Evolutionary conservation across 1,140 invertebrate species (phyloP).

Genomic region (Zophobas morio): DNA sequence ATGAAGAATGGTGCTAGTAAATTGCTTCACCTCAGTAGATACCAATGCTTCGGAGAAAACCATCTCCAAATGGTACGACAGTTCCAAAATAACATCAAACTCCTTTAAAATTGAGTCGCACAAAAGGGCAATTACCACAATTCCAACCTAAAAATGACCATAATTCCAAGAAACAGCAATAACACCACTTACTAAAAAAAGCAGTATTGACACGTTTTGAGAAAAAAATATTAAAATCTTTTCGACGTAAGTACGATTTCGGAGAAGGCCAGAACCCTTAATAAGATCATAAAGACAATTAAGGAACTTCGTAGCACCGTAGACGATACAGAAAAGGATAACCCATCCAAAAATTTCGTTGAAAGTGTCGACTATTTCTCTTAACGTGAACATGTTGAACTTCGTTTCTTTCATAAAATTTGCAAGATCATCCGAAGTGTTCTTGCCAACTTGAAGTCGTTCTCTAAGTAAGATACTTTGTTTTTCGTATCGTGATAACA

Average conservation of each 20-base stretch:
- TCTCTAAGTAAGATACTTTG: background rate
- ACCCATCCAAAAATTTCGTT: slow-evolving; percentile 25
- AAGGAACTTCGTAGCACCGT: background rate
- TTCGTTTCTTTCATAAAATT: background rate
- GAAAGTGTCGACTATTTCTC: background rate
- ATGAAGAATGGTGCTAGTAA: slow-evolving; percentile 1
- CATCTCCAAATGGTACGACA: background rate
- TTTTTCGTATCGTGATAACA: background rate
- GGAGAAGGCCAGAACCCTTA: background rate
- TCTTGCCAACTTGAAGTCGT: background rate
- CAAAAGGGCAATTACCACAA: background rate
- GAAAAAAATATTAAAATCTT: background rate
- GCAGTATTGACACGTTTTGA: background rate
- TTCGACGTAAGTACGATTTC: background rate
- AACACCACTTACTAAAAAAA: background rate
- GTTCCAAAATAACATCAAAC: background rate
- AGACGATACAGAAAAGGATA: slow-evolving; percentile 22
- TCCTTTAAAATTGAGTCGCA: slow-evolving; percentile 1
- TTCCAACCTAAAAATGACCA: background rate
- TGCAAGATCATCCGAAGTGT: background rate
- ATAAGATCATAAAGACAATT: background rate
- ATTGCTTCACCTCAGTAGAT: background rate
- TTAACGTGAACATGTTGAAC: slow-evolving; percentile 5
- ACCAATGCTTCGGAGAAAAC: too few species aligned
- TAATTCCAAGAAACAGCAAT: background rate